Base-by-base conservation (phyloP, 1,140 invertebrate species). In the Solen grandis region DNA sequence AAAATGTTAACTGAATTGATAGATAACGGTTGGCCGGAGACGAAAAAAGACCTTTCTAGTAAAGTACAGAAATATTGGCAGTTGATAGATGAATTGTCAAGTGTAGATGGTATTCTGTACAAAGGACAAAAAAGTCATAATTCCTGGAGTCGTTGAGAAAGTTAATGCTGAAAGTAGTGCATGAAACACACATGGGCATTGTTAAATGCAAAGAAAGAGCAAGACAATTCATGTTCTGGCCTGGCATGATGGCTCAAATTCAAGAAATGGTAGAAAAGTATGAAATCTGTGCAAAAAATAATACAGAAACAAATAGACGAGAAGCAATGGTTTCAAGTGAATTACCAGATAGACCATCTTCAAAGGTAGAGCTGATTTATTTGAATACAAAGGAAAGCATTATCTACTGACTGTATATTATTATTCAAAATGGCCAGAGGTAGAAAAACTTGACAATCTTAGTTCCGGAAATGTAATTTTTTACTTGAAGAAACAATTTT, bases 331-430 rank as follows among this genome's bases (percentile, higher is more conserved):
- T 70, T 3, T 41, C 22, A 13, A 38, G 87, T 70, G 77, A 88
- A 60, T 90, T 62, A 89, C n/a, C 91, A 33, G 68, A 86, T 1
- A 31, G 59, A 65, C 86, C 89, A 13, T 92, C 84, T 78, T 59
- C 88, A 69, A 86, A 85, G 38, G 36, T 92, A 63, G 84, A 14
- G 57, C 72, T 35, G 91, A 93, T 74, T 86, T 93, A 10, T 90
- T 90, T 72, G 76, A 19, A n/a, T n/a, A n/a, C n/a, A 68, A 65
- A 68, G 81, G 78, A 27, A n/a, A 41, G 19, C 19, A 75, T 14
- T 60, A 69, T 46, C 22, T 70, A 29, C 52, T 72, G 25, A 52
- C 62, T 50, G 74, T 79, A 8, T 65, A 85, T 68, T 62, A 55
- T 41, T 85, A 85, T 41, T 50, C 36, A n/a, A 62, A 76, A 31